These are phyloP conservation scores for Todus mexicanus DNA, from an alignment of 2,797 vertebrate genomes.

Conservation along the genomic window DNA sequence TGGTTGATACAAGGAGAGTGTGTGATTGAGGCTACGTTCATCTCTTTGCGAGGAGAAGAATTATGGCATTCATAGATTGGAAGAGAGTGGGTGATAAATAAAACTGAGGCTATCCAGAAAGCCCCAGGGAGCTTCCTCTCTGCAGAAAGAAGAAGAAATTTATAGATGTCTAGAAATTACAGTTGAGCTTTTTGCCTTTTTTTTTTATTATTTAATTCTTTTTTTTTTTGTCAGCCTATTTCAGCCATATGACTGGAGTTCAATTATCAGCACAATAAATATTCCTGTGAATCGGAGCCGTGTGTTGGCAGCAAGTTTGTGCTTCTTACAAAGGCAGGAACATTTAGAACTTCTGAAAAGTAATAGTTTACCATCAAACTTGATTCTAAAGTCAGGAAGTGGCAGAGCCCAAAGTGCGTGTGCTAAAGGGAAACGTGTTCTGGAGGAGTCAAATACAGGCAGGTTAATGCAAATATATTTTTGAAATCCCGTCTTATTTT, in stretches of 20 bases:
- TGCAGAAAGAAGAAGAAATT: constrained; percentile 72
- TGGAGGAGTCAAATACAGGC: background rate
- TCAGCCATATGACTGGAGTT: constrained; percentile 70
- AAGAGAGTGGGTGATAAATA: constrained; percentile 67
- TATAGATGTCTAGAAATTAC: constrained; percentile 76
- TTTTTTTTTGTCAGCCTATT: constrained; percentile 58
- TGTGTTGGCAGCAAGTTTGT: constrained; percentile 65
- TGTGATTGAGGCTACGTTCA: constrained; percentile 49
- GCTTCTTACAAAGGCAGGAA: constrained; percentile 66
- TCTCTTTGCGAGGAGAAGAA: constrained; percentile 54
- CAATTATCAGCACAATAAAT: constrained; percentile 77
- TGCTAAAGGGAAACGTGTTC: background rate
- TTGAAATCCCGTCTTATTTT: constrained; percentile 31
- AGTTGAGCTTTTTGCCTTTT: constrained; percentile 68
- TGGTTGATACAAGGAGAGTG: constrained; percentile 17
- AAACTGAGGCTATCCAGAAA: constrained; percentile 61
- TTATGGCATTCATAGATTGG: constrained; percentile 64
- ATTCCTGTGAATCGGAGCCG: constrained; percentile 70
- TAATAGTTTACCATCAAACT: constrained; percentile 19
- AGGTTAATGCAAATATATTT: background rate
- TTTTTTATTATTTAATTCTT: background rate
- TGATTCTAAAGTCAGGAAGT: constrained; percentile 18
- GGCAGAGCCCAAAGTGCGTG: background rate
- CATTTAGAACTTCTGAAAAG: constrained; percentile 56
- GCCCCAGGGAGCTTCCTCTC: constrained; percentile 64